Conservation (phyloP, 2,113 vertebrate genomes). For the Panthera uncia region DNA sequence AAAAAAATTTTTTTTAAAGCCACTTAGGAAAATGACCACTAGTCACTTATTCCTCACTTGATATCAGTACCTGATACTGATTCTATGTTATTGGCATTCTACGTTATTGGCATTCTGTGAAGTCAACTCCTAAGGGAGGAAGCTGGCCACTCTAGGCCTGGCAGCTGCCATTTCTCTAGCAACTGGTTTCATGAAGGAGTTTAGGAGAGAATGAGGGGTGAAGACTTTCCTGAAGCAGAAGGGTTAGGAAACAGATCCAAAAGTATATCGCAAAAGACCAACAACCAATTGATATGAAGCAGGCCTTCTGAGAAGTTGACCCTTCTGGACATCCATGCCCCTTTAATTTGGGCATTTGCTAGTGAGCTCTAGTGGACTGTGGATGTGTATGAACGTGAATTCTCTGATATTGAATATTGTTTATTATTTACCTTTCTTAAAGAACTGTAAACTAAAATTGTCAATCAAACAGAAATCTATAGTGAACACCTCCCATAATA, state of each 20-base stretch:
- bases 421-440: not conserved
- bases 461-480: not conserved
- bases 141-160: not conserved
- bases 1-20: not conserved
- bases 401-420: not conserved
- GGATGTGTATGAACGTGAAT: accelerated
- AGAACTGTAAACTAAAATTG: not conserved
- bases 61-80: not conserved
- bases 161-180: not conserved
- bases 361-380: not conserved
- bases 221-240: not conserved
- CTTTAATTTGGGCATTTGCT: not conserved
- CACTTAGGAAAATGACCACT: not conserved
- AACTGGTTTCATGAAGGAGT: not conserved
- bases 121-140: not conserved
- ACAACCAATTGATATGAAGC: not conserved
- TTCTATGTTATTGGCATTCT: not conserved
- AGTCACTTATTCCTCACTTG: not conserved
- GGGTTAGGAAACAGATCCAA: not conserved
- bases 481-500: not conserved
- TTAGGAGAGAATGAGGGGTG: not conserved
- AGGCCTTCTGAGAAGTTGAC: not conserved
- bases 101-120: not conserved
- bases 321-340: not conserved
- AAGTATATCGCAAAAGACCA: not conserved